Evolutionary conservation across 2,797 vertebrate genomes (phyloP).

Genomic region (Bufotes viridis): DNA sequence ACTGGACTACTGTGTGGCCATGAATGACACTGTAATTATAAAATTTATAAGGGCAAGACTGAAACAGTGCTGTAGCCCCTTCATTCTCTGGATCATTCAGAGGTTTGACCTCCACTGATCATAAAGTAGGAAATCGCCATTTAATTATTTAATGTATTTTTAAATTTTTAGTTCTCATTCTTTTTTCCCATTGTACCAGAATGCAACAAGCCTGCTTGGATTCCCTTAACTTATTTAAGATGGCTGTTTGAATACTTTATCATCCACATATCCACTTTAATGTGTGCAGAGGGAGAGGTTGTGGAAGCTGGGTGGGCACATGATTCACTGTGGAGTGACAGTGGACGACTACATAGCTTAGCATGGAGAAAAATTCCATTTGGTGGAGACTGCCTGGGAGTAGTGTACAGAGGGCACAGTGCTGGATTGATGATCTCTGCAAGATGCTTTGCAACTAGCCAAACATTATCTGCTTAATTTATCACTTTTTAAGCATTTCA

Average conservation of each 20-base stretch:
- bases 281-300: rapidly evolving
- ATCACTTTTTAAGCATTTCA: slow-evolving; percentile 64
- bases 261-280: slow-evolving; percentile 24
- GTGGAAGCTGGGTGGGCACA: slow-evolving; percentile 16
- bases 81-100: too few relatives aligned
- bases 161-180: too few relatives aligned
- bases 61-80: too few relatives aligned
- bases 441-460: slow-evolving; percentile 57
- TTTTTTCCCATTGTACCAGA: background rate
- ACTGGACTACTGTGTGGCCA: too few relatives aligned
- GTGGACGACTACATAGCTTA: slow-evolving; percentile 31
- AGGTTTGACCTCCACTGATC: too few relatives aligned
- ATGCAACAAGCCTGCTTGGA: background rate
- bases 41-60: too few relatives aligned
- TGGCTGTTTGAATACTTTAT: background rate
- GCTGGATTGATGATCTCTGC: slow-evolving; percentile 66
- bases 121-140: too few relatives aligned
- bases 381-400: slow-evolving; percentile 36
- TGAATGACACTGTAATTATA: too few relatives aligned
- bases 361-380: slow-evolving; percentile 57
- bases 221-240: background rate
- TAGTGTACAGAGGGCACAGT: background rate
- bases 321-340: background rate
- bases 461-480: slow-evolving; percentile 68
- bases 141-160: background rate